phyloP scores from a whole-genome alignment of 1,140 invertebrate genomes.

The Lysiphlebus fabarum region DNA sequence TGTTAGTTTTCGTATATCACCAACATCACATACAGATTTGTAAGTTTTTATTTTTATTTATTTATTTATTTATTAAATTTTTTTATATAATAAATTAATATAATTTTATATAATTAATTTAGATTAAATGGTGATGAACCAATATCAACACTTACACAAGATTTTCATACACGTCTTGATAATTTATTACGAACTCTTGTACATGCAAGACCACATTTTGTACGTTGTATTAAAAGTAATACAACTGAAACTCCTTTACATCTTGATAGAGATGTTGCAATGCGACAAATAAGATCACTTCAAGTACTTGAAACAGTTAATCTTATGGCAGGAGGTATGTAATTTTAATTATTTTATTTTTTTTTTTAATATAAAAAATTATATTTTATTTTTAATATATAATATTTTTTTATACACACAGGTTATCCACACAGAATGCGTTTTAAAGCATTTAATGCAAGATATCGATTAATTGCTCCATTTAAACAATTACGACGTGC shows the following conservation, averaged over 20 bases:
- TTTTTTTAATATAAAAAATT: conserved; percentile 11
- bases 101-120: conserved; percentile 21
- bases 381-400: conserved; percentile 23
- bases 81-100: conserved; percentile 4
- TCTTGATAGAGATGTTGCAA: conserved; percentile 78
- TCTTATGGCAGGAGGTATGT: conserved; percentile 79
- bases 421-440: conserved; percentile 92
- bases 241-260: conserved; percentile 70
- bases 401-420: conserved; percentile 27
- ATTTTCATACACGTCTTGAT: conserved; percentile 90
- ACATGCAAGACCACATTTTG: conserved; percentile 90
- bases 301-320: conserved; percentile 94
- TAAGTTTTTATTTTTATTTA: conserved; percentile 47
- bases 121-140: conserved; percentile 83
- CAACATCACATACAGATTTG: conserved; percentile 84
- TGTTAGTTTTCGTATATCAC: conserved; percentile 83
- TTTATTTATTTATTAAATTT: conserved; percentile 3
- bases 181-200: conserved; percentile 87
- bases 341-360: conserved; percentile 8
- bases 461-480: conserved; percentile 79
- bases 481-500: conserved; percentile 69
- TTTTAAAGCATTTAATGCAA: conserved; percentile 87
- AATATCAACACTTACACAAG: conserved; percentile 87
- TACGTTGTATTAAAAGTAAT: conserved; percentile 87
- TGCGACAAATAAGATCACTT: conserved; percentile 82